Percentiles rank a stretch among this genome's conserved stretches.
phyloP scores from a whole-genome alignment of 2,113 vertebrate genomes.

The Tupaia chinensis region DNA sequence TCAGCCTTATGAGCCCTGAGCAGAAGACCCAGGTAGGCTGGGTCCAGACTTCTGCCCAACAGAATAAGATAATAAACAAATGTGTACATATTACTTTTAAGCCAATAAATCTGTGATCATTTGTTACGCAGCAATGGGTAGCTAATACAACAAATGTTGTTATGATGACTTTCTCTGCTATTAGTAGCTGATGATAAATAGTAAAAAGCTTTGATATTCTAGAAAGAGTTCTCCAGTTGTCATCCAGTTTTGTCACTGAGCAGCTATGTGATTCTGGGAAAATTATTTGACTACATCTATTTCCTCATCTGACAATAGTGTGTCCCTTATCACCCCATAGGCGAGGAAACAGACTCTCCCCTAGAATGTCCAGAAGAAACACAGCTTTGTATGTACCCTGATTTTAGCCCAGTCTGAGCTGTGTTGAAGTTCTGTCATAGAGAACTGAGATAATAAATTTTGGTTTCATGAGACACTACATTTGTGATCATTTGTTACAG shows the following conservation, averaged over 20 bases:
- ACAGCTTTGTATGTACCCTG: not conserved
- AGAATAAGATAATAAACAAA: accelerated
- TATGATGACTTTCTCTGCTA: not conserved
- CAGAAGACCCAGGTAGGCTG: not conserved
- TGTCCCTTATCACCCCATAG: not conserved
- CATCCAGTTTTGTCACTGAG: not conserved
- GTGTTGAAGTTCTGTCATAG: accelerated
- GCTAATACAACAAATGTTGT: not conserved
- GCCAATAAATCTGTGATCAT: not conserved
- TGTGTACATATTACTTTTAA: not conserved
- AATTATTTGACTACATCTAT: not conserved
- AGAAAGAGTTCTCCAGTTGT: not conserved
- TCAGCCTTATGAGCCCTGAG: not conserved
- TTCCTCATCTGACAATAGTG: not conserved
- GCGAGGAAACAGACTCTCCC: too few species aligned
- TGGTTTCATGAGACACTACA: too few species aligned
- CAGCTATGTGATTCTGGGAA: not conserved
- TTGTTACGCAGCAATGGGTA: not conserved
- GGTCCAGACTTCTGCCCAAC: not conserved
- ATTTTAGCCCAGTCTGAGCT: not conserved
- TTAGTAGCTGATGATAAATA: not conserved
- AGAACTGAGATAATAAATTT: not conserved
- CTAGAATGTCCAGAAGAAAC: too few species aligned
- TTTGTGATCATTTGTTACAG: not conserved
- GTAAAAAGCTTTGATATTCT: not conserved